Base-by-base conservation (phyloP, 2,888 invertebrate genomes). In the Colletes collaris region DNA sequence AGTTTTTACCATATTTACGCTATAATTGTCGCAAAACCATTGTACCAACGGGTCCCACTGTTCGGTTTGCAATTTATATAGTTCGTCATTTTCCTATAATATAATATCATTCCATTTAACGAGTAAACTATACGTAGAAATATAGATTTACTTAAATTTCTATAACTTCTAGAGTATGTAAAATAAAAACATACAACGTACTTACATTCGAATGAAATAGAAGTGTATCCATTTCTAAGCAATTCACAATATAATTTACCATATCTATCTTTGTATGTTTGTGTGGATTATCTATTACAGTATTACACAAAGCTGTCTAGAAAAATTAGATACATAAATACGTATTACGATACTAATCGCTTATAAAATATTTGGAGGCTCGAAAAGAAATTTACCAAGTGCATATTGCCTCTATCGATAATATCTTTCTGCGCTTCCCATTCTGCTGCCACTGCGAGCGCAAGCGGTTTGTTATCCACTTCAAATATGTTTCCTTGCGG, bases 361-460 rank as follows among this genome's bases (percentile, higher is more conserved):
- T 53, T 62, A 35, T 50, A 67, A 68, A 69, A 64, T 75, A n/a
- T 44, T 84, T 93, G 44, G 91, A 66, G 4, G 8, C 58, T 60
- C 4, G 35, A 67, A 67, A 19, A 62, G 50, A 60, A 63, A 58
- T 92, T 94, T 94, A 97, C 97, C 94, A 99, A 93, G 93, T 99
- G 98, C 99, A 99, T 99, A 53, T 95, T 95, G 63, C 96, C 96
- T 87, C 95, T 96, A 77, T 96, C 93, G 83, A 99, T 96, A 69
- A 94, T 94, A 40, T 97, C 96, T 81, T 95, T 95, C 92, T 99
- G 99, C 6, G 96, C 94, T 88, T 97, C 97, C 98, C 99, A 99
- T 94, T 99, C 99, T 44, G 96, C 95, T 0, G 99, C 98, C 62
- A 99, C 96, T 19, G 98, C 98, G 78, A 98, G 94, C 1, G 99